Evolutionary conservation across 2,113 vertebrate genomes (phyloP), one percentile per base, ranked within the genome.

Genomic region (Tupaia tana): DNA sequence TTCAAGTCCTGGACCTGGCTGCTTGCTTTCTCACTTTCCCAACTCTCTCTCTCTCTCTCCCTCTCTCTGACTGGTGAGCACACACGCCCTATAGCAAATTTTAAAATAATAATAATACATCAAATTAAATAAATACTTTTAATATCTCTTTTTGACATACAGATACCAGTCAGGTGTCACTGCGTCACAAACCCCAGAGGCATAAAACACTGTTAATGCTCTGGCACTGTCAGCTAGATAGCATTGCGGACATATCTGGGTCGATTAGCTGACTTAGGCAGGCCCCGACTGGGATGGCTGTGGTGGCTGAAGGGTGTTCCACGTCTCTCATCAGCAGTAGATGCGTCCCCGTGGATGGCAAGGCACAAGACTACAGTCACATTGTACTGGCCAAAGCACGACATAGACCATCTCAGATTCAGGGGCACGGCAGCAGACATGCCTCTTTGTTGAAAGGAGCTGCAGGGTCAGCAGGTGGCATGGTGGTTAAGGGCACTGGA

Each of bases 221-320:
- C 63, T 58, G 22, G 24, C 10, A 27, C 70, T 29, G 71, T 58
- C 22, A 11, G 16, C 13, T 43, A 7, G 22, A 10, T 14, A 7
- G 56, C 22, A 80, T 59, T 83, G 56, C 52, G 84, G 69, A 18
- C 5, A 0, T 13, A 2, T n/a, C 86, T 70, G 56, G 56, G 56
- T n/a, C 52, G 34, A 5, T 16, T 69, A 34, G n/a, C 31, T 77
- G 61, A 67, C 25, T 85, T 52, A 71, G 58, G 52, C 69, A 77
- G 25, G 25, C 24, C 31, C 69, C 0, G 0, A 0, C 71, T 59
- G 29, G 56, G 43, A 25, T 54, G n/a, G 9, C 13, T 43, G 27
- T 18, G 9, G 13, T 19, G 61, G 52, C 29, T 1, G n/a, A 8
- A 27, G 1, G 24, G 7, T 0, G 11, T 27, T 9, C 25, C 19